Evolutionary conservation across 2,797 vertebrate species (phyloP).

Genomic region (Hozukius guyotensis): DNA sequence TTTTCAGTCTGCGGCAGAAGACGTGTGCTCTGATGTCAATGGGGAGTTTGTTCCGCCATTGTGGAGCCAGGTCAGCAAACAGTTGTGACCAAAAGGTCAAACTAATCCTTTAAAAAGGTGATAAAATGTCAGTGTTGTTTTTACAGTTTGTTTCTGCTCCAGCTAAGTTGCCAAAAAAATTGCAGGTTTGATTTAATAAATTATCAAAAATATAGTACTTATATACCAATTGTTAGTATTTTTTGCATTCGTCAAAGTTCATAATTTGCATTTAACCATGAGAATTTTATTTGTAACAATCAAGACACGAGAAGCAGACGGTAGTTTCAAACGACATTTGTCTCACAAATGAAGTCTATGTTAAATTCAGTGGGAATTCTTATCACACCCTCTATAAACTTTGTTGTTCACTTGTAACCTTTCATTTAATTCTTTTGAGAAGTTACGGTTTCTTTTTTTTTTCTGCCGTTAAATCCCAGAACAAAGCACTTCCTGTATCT

Average conservation of each 20-base stretch:
- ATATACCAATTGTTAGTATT: not conserved
- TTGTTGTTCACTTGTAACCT: slow-evolving; percentile 55
- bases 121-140: not conserved
- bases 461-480: slow-evolving; percentile 61
- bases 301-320: not conserved
- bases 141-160: not conserved
- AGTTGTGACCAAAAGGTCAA: not conserved
- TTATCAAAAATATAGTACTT: not conserved
- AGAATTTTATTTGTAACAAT: not conserved
- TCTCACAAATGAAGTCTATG: slow-evolving; percentile 9
- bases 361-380: slow-evolving; percentile 28
- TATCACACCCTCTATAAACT: slow-evolving; percentile 47
- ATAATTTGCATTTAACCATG: not conserved
- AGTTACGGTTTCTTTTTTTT: slow-evolving; percentile 52
- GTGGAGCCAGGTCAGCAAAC: not conserved
- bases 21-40: not conserved
- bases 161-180: not conserved
- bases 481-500: slow-evolving; percentile 78
- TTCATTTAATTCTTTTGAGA: slow-evolving; percentile 61
- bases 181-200: not conserved
- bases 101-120: not conserved
- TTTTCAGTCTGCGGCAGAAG: not conserved
- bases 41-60: not conserved
- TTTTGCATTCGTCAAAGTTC: not conserved
- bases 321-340: not conserved